Conservation (phyloP, 2,888 invertebrate genomes). For the Lymantria monacha region DNA sequence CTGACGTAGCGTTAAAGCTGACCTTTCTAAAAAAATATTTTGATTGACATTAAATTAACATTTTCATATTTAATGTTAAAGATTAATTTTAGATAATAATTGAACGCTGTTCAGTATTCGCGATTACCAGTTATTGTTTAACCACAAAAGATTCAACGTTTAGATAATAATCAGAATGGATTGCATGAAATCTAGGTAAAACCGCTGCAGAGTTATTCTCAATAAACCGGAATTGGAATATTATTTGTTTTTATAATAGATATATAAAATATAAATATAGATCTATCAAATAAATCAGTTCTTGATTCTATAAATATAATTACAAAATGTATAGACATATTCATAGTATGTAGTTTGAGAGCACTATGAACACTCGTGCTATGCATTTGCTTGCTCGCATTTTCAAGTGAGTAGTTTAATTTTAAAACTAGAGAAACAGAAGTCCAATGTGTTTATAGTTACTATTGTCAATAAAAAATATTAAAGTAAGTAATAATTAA, state of each 20-base stretch:
- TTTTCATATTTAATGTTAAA: neutral
- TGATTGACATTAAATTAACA: slow-evolving; percentile 13
- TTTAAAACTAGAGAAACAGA: too few relatives aligned
- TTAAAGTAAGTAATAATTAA: too few relatives aligned
- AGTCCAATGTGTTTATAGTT: too few relatives aligned
- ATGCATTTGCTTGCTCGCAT: too few relatives aligned
- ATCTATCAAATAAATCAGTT: slow-evolving; percentile 12
- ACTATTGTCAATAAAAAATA: too few relatives aligned
- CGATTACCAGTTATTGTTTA: neutral
- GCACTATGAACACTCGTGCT: slow-evolving; percentile 7
- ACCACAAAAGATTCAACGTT: neutral
- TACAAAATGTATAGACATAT: slow-evolving; percentile 9
- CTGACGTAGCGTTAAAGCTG: neutral
- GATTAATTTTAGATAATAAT: neutral
- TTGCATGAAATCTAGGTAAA: slow-evolving; percentile 12
- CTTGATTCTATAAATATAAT: slow-evolving; percentile 12
- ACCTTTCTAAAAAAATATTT: slow-evolving; percentile 14
- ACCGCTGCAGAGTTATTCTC: slow-evolving; percentile 5
- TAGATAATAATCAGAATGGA: neutral
- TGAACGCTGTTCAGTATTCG: neutral
- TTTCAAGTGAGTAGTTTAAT: too few relatives aligned
- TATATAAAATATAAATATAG: too few relatives aligned
- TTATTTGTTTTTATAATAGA: neutral
- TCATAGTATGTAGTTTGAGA: slow-evolving; percentile 14
- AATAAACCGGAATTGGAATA: neutral